These are phyloP conservation scores for Agrilus mali DNA, from an alignment of 2,888 invertebrate species.

Conservation along the genomic window DNA sequence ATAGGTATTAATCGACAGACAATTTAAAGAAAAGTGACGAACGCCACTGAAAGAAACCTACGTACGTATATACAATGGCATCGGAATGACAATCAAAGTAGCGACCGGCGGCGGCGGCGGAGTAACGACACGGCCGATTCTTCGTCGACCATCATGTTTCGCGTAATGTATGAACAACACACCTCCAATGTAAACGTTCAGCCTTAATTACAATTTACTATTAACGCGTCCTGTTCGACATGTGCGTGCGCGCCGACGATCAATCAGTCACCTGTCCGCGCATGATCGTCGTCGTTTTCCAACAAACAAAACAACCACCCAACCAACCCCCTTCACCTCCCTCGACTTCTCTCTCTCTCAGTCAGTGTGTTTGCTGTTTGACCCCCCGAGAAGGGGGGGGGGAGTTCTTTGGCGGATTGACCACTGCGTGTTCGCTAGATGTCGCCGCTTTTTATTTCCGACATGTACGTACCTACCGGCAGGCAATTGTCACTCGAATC, in stretches of 20 bases:
- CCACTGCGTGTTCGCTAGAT: slow-evolving; percentile 23
- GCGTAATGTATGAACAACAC: slow-evolving; percentile 28
- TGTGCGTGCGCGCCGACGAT: slow-evolving; percentile 19
- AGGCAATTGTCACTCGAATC: slow-evolving; percentile 25
- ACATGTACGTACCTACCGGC: slow-evolving; percentile 18
- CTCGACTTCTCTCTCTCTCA: slow-evolving; percentile 1
- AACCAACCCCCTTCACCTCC: not conserved
- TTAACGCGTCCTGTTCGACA: slow-evolving; percentile 28
- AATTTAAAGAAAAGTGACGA: too few species aligned
- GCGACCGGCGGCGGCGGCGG: too few species aligned
- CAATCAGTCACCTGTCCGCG: slow-evolving; percentile 24
- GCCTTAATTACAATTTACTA: slow-evolving; percentile 32
- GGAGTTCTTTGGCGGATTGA: too few species aligned
- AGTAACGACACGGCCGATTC: not conserved
- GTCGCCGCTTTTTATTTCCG: slow-evolving; percentile 27
- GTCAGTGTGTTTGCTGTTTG: too few species aligned
- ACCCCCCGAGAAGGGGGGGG: too few species aligned
- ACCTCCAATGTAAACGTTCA: slow-evolving; percentile 29
- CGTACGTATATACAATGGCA: too few species aligned
- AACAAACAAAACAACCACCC: too few species aligned
- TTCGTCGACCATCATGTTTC: slow-evolving; percentile 23
- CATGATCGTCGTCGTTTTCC: slow-evolving; percentile 16
- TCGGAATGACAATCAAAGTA: too few species aligned
- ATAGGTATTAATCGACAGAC: too few species aligned
- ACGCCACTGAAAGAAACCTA: too few species aligned